phyloP scores from a whole-genome alignment of 2,113 vertebrate species.

The Cavia porcellus region DNA sequence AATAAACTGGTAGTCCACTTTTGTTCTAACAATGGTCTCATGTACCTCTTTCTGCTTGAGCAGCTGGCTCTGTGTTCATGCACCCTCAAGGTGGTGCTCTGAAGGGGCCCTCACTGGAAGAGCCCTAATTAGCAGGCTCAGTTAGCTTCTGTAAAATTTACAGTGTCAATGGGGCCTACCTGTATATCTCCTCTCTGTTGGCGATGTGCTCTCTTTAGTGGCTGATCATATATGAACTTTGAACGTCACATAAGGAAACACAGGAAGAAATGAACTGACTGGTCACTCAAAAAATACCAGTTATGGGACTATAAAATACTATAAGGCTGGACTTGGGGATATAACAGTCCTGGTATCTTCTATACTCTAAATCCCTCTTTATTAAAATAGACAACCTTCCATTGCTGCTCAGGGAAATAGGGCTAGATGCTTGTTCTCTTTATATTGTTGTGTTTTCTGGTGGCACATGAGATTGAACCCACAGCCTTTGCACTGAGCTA shows the following conservation, averaged over 20 bases:
- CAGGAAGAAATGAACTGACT: constrained; percentile 28
- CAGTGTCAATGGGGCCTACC: background rate
- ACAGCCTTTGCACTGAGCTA: background rate
- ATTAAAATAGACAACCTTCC: background rate
- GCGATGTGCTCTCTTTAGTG: background rate
- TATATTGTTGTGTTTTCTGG: too few relatives aligned
- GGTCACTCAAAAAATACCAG: background rate
- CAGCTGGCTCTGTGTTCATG: background rate
- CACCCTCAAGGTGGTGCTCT: background rate
- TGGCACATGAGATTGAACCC: background rate
- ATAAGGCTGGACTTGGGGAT: background rate
- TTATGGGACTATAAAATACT: background rate
- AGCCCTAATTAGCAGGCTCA: background rate
- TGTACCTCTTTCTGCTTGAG: background rate
- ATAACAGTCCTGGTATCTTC: too few relatives aligned
- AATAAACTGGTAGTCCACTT: background rate
- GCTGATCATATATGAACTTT: background rate
- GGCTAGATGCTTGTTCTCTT: background rate
- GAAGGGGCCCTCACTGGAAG: background rate
- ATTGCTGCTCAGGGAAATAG: background rate
- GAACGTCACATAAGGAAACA: background rate
- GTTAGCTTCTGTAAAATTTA: background rate
- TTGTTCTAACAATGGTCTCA: background rate
- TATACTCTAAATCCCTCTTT: background rate
- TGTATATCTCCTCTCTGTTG: background rate